phyloP scores from a whole-genome alignment of 2,113 vertebrate species.

The Melospiza georgiana region DNA sequence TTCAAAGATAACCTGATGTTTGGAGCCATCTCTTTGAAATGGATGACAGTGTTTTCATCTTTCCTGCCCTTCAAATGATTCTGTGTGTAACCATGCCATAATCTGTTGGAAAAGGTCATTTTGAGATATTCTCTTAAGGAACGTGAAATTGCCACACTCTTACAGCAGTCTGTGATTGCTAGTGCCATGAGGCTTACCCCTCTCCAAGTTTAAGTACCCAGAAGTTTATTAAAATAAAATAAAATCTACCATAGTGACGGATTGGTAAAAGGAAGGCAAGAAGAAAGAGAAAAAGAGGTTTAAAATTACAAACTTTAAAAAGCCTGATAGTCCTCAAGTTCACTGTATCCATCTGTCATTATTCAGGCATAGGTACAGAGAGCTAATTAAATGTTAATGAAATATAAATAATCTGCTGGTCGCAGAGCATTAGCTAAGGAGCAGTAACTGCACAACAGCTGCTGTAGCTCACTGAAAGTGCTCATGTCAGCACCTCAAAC shows the following conservation, averaged over 20 bases:
- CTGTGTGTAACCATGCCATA: neutral
- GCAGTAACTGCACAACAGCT: slow-evolving; percentile 63
- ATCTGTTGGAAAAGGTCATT: neutral
- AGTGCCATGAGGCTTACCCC: neutral
- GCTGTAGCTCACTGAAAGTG: slow-evolving; percentile 45
- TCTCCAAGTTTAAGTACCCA: neutral
- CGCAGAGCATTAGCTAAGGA: slow-evolving; percentile 59
- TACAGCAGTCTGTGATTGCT: neutral
- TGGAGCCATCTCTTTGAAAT: neutral
- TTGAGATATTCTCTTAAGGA: neutral
- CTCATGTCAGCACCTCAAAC: slow-evolving; percentile 62
- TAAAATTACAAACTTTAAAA: slow-evolving; percentile 10
- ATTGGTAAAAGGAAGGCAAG: neutral
- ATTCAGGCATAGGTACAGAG: slow-evolving; percentile 55
- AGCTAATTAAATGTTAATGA: slow-evolving; percentile 74
- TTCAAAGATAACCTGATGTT: neutral
- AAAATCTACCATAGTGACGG: neutral
- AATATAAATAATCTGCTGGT: slow-evolving; percentile 67
- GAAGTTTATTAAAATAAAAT: neutral
- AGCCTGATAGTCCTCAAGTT: neutral
- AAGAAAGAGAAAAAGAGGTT: neutral
- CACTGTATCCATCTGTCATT: slow-evolving; percentile 59
- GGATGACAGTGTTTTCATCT: neutral
- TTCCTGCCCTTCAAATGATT: neutral
- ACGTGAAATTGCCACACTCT: neutral